A percentile compares a stretch with the other conserved stretches of the same genome.
Conservation (phyloP, 1,140 invertebrate genomes). For the Leguminivora glycinivorella region DNA sequence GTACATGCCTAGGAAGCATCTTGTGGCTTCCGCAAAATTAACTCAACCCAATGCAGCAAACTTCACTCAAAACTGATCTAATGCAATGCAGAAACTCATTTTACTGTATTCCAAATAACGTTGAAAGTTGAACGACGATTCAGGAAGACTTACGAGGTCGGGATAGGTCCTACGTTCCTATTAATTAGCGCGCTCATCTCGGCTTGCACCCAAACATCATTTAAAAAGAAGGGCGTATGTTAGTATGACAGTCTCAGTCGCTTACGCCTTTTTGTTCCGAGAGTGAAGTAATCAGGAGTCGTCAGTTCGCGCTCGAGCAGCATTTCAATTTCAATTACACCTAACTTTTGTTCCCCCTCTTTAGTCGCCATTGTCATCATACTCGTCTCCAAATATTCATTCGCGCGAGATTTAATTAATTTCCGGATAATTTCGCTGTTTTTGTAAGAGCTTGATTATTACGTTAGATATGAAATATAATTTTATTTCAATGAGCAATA, state of each 20-base stretch:
- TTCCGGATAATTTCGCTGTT: slow-evolving; percentile 23
- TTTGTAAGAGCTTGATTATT: neutral
- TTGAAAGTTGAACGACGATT: neutral
- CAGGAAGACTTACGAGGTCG: neutral
- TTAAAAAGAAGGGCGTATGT: neutral
- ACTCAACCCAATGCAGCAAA: neutral
- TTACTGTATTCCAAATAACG: neutral
- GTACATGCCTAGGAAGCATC: neutral
- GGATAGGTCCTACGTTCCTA: neutral
- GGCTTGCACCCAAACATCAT: neutral
- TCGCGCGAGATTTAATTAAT: slow-evolving; percentile 41
- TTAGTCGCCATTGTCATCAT: slow-evolving; percentile 35
- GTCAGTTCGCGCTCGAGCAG: slow-evolving; percentile 31
- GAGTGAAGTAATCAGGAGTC: slow-evolving; percentile 30
- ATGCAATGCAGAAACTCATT: neutral
- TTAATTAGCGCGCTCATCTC: slow-evolving; percentile 7
- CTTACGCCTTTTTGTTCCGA: neutral
- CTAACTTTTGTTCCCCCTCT: slow-evolving; percentile 40
- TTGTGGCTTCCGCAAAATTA: neutral
- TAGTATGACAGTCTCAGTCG: neutral
- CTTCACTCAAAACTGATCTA: neutral
- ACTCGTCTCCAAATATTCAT: slow-evolving; percentile 39
- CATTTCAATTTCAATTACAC: slow-evolving; percentile 41
- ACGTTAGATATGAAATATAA: slow-evolving; percentile 29
- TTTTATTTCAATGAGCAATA: slow-evolving; percentile 40